Conservation (phyloP, 2,113 vertebrate species). For the Lepisosteus oculatus region DNA sequence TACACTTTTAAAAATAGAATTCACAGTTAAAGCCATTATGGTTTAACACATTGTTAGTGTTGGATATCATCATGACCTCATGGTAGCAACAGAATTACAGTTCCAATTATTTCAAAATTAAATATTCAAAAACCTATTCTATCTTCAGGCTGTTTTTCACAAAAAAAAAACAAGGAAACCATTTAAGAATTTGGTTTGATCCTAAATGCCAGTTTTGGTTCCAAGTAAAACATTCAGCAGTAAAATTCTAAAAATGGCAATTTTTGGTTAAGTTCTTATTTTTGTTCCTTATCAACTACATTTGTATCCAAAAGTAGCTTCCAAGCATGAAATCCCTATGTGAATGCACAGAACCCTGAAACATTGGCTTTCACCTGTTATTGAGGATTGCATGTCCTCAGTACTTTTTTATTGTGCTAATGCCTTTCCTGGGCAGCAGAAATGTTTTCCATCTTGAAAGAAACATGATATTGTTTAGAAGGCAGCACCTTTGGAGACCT, state of each 20-base stretch:
- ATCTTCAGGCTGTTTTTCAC: no score
- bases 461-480: conserved; percentile 7
- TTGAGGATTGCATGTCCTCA: conserved; percentile 5
- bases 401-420: conserved; percentile 7
- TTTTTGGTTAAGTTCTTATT: neutral
- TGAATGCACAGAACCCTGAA: neutral
- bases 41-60: no score
- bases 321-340: neutral
- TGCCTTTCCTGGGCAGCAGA: conserved; percentile 13
- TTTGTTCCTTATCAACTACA: neutral
- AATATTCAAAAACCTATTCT: no score
- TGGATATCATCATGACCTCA: no score
- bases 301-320: neutral
- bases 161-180: no score
- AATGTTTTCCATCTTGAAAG: conserved; percentile 1
- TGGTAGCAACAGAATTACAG: no score
- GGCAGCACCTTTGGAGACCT: neutral
- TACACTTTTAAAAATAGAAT: no score
- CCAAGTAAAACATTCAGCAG: neutral
- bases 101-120: no score
- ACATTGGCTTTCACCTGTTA: neutral
- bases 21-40: no score
- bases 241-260: neutral
- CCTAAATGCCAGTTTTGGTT: no score
- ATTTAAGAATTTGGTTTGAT: no score